These are phyloP conservation scores for Allolobophora icterica DNA, from an alignment of 2,888 invertebrate species.

Conservation along the genomic window DNA sequence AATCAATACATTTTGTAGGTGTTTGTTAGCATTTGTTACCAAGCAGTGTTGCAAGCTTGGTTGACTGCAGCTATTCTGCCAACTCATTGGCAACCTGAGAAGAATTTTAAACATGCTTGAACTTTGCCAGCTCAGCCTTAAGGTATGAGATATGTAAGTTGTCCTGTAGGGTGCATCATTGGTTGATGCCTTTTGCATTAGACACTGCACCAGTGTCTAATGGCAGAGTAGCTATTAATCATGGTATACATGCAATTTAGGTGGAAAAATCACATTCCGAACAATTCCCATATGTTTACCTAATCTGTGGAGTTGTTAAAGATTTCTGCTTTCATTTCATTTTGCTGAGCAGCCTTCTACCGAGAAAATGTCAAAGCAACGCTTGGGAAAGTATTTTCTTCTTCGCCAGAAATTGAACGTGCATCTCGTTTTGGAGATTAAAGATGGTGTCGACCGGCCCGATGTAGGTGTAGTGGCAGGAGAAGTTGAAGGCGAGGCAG, in stretches of 20 bases:
- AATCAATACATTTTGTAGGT: too few relatives aligned
- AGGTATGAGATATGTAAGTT: background rate
- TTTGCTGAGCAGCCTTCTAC: background rate
- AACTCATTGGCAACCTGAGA: background rate
- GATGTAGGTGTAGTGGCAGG: background rate
- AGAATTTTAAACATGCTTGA: background rate
- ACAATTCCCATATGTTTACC: too few relatives aligned
- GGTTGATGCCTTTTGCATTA: too few relatives aligned
- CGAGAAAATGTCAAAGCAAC: conserved; percentile 6
- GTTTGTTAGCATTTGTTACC: background rate
- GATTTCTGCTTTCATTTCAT: background rate
- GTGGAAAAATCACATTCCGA: too few relatives aligned
- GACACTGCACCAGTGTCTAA: too few relatives aligned
- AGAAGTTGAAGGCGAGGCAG: conserved; percentile 14
- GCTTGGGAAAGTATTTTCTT: conserved; percentile 14
- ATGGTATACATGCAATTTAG: too few relatives aligned
- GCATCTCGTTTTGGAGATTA: conserved; percentile 26
- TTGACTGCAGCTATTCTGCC: background rate
- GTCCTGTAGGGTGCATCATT: background rate
- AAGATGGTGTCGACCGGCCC: background rate
- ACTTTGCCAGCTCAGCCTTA: background rate
- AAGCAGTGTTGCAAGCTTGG: background rate
- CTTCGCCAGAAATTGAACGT: conserved; percentile 4
- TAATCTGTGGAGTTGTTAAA: background rate
- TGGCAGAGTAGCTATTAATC: too few relatives aligned